A percentile compares a stretch with the other conserved stretches of the same genome.
Conservation (phyloP, 92 coral and sea anemone species). For the Zoanthus sansibaricus region DNA sequence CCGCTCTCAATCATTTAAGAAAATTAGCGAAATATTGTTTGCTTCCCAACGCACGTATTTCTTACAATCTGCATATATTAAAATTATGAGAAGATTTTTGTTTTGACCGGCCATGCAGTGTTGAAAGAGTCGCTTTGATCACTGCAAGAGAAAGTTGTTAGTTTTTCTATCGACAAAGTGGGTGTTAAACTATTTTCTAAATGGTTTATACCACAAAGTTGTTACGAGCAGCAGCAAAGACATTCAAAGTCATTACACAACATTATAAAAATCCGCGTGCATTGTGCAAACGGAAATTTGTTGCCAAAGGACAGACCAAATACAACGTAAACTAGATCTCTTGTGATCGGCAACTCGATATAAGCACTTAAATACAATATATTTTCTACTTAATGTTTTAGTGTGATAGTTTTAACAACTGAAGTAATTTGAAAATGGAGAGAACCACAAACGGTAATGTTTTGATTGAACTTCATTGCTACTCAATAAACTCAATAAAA, state of each 20-base stretch:
- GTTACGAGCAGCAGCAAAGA: slow-evolving; percentile 70
- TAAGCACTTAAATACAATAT: slow-evolving; percentile 43
- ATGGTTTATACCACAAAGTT: slow-evolving; percentile 72
- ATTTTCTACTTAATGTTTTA: slow-evolving; percentile 35
- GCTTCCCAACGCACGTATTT: slow-evolving; percentile 77
- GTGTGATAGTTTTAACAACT: slow-evolving; percentile 30
- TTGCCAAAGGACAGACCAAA: slow-evolving; percentile 57
- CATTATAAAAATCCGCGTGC: slow-evolving; percentile 82
- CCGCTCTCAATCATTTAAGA: slow-evolving; percentile 47
- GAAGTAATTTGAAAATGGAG: slow-evolving; percentile 26
- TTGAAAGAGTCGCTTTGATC: slow-evolving; percentile 81
- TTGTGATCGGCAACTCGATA: slow-evolving; percentile 4
- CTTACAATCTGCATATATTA: slow-evolving; percentile 82
- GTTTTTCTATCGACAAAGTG: slow-evolving; percentile 48
- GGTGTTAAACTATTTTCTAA: slow-evolving; percentile 82
- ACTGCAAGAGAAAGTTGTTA: slow-evolving; percentile 54
- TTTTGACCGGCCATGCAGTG: slow-evolving; percentile 46
- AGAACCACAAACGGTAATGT: slow-evolving; percentile 15
- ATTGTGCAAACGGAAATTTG: slow-evolving; percentile 91
- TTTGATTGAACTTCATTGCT: slow-evolving; percentile 39
- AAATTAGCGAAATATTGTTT: slow-evolving; percentile 50
- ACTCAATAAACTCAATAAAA: slow-evolving; percentile 35
- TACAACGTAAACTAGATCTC: slow-evolving; percentile 31
- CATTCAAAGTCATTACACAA: slow-evolving; percentile 87
- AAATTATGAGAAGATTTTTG: slow-evolving; percentile 54